phyloP scores from a whole-genome alignment of 2,888 invertebrate species.

The Oscheius sp. region DNA sequence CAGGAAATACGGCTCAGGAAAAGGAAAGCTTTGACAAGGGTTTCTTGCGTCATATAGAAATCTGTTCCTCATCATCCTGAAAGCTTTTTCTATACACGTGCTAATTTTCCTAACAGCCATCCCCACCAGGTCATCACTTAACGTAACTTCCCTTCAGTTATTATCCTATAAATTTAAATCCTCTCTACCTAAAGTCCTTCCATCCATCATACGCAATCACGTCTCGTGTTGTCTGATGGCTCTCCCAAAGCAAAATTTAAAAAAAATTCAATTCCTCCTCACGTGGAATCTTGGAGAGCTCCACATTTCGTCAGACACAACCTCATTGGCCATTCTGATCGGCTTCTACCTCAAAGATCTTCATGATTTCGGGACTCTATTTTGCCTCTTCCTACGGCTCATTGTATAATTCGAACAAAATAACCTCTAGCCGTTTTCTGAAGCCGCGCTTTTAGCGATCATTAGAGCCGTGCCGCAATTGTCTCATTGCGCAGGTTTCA shows the following conservation, averaged over 20 bases:
- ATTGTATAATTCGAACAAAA: neutral
- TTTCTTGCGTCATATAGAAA: too few species aligned
- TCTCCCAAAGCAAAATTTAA: too few species aligned
- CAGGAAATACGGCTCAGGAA: too few species aligned
- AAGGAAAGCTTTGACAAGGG: too few species aligned
- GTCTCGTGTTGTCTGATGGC: neutral
- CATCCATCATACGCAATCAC: constrained; percentile 20
- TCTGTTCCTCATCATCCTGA: too few species aligned
- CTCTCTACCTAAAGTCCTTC: neutral
- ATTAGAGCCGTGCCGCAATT: neutral
- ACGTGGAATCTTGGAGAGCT: neutral
- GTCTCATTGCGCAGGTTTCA: neutral
- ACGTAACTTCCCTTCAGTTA: neutral
- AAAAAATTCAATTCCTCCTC: too few species aligned
- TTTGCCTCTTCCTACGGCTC: neutral
- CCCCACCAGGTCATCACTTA: too few species aligned
- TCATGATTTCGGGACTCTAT: neutral
- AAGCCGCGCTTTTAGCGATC: neutral
- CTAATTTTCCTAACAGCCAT: too few species aligned
- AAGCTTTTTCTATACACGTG: too few species aligned
- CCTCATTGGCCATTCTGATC: neutral
- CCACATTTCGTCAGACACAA: neutral
- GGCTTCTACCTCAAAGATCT: neutral
- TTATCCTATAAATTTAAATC: neutral
- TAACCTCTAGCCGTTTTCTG: too few species aligned